A percentile compares a stretch with the other conserved stretches of the same genome.
phyloP scores from a whole-genome alignment of 1,140 invertebrate genomes.

The Pseudomyrmex sp. region DNA sequence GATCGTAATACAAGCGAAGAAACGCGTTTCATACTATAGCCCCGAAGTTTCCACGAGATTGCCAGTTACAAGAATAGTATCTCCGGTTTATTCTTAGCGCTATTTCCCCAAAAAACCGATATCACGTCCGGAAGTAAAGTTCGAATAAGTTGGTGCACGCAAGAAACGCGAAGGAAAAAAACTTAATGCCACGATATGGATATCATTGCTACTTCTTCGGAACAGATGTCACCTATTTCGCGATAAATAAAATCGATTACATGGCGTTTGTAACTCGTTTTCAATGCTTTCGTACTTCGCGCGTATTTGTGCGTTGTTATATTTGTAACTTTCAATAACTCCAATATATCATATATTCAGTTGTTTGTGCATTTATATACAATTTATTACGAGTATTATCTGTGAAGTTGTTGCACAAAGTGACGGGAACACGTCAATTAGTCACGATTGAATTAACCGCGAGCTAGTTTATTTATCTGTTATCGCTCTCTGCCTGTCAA shows the following conservation, averaged over 20 bases:
- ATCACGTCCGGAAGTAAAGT: conserved; percentile 37
- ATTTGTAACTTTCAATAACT: background rate
- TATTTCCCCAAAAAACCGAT: conserved; percentile 40
- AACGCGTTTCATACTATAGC: conserved; percentile 39
- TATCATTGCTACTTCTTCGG: conserved; percentile 8
- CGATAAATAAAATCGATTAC: conserved; percentile 54
- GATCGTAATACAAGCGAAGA: conserved; percentile 42
- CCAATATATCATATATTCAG: conserved; percentile 1
- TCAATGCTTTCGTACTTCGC: background rate
- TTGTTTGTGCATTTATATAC: background rate
- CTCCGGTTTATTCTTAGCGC: conserved; percentile 49
- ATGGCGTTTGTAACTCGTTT: background rate
- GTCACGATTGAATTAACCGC: conserved; percentile 29
- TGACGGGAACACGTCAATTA: conserved; percentile 29
- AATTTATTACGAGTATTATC: background rate
- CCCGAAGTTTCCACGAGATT: conserved; percentile 49
- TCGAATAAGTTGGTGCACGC: conserved; percentile 38
- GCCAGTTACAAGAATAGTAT: conserved; percentile 58
- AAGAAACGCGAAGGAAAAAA: conserved; percentile 27
- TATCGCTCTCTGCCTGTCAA: conserved; percentile 35
- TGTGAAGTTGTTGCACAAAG: background rate
- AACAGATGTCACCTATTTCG: conserved; percentile 51
- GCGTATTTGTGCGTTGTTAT: background rate
- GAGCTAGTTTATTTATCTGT: conserved; percentile 11
- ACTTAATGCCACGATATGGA: conserved; percentile 37